These are phyloP conservation scores for Conops quadrifasciatus DNA, from an alignment of 2,888 invertebrate species.

Conservation along the genomic window DNA sequence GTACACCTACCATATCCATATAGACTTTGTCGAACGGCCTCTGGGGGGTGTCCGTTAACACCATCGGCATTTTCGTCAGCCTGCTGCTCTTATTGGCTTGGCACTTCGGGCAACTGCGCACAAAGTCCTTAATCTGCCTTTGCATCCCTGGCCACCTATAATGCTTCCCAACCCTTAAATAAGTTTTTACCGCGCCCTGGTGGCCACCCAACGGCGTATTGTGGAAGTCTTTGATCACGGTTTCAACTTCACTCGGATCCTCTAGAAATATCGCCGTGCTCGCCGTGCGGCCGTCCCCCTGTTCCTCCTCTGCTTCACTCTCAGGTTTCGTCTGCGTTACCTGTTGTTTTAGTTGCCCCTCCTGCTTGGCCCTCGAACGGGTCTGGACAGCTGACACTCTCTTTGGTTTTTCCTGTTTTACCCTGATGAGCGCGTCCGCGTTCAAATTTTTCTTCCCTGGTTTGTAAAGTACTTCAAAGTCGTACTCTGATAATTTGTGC, in stretches of 20 bases:
- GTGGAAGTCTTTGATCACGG: constrained; percentile 3
- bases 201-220: not conserved
- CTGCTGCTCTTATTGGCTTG: not conserved
- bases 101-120: not conserved
- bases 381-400: not conserved
- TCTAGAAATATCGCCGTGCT: not conserved
- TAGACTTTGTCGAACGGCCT: constrained; percentile 2
- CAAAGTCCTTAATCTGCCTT: not conserved
- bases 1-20: not conserved
- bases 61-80: constrained; percentile 9
- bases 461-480: not conserved
- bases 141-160: not conserved
- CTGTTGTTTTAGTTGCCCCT: not conserved
- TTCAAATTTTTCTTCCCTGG: not conserved
- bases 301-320: not conserved
- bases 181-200: constrained; percentile 13
- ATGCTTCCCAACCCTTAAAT: constrained; percentile 15
- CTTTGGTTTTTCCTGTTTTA: too few species aligned
- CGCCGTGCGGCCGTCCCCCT: not conserved
- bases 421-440: not conserved
- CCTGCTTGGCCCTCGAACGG: not conserved
- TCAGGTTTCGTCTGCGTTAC: not conserved
- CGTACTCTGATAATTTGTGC: constrained; percentile 9
- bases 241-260: constrained; percentile 3
- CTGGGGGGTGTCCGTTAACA: not conserved